Evolutionary conservation across 1,140 invertebrate species (phyloP), one percentile per base, ranked within the genome.

Genomic region (Zaprionus camerounensis): DNA sequence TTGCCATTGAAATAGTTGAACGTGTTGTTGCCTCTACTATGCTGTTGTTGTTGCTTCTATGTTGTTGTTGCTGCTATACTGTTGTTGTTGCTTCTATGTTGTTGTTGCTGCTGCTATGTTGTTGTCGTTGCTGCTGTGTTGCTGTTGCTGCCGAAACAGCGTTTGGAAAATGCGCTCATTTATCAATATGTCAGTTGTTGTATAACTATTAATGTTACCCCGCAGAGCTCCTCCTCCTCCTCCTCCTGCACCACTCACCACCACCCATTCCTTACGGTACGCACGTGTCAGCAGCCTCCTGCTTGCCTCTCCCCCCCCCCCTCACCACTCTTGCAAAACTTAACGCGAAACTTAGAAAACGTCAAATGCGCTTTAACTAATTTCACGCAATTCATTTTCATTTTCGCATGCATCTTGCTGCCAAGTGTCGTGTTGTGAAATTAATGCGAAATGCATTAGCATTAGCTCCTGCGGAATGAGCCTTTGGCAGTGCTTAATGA

Each of bases 111-210:
- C 20, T 26, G 0, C 26, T 26, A 0, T 5, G 38, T 6, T 38
- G 36, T 38, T 38, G 36, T 38, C 15, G 36, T 15, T 41, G 15
- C 15, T 41, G 15, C 5, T n/a, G 38, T 41, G 38, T 71, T 67
- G 78, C 51, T 53, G 26, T 59, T 53, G 49, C 71, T 68, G 74
- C 53, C 59, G 67, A 75, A 81, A 66, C 57, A 63, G 80, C 76
- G 69, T 59, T 81, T 84, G 64, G 81, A 77, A 85, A 88, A 84
- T 84, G 65, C 67, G 79, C 86, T 90, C 86, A 86, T 90, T 90
- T 90, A 90, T 90, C 86, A 90, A 90, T 82, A 90, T 91, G 86
- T 90, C 86, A 91, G 86, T 79, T 86, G 84, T 86, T 88, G 85
- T 90, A 90, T 85, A 90, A 90, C 85, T 90, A 90, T 90, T 90